Percentiles rank a stretch among this genome's conserved stretches.
Conservation (phyloP, 64 coral and sea anemone species). For the Pocillopora damicornis region DNA sequence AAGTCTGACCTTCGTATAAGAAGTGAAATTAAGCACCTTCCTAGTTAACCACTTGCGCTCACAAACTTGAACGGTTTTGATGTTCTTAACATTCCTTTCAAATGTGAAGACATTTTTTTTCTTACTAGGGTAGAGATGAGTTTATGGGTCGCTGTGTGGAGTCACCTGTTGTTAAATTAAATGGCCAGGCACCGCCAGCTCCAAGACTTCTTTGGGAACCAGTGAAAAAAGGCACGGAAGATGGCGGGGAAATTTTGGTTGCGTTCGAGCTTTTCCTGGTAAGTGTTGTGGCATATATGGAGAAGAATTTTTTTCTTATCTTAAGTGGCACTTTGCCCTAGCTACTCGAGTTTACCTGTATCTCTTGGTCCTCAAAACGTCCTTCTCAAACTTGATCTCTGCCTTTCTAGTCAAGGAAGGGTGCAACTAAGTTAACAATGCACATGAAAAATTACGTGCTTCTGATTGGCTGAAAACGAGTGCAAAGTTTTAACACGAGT, state of each 20-base stretch:
- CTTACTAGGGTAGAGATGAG: slow-evolving; percentile 80
- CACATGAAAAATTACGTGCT: no score
- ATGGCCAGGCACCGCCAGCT: slow-evolving; percentile 55
- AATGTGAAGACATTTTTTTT: not conserved
- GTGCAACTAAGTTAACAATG: not conserved
- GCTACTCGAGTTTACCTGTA: no score
- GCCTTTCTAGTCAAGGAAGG: no score
- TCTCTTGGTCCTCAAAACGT: no score
- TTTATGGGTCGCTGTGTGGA: slow-evolving; percentile 85
- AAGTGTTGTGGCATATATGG: not conserved
- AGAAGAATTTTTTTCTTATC: not conserved
- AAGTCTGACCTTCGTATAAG: no score
- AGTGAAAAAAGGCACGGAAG: slow-evolving; percentile 53
- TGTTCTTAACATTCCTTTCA: not conserved
- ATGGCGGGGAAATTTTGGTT: slow-evolving; percentile 87
- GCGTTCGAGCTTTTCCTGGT: slow-evolving; percentile 98
- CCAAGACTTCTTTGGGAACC: slow-evolving; percentile 76
- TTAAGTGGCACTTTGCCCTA: no score
- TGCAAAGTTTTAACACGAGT: no score
- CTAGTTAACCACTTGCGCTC: not conserved
- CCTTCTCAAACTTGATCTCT: no score
- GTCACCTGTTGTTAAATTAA: slow-evolving; percentile 73
- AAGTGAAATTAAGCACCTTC: no score
- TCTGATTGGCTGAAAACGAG: no score
- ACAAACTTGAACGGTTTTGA: not conserved